Evolutionary conservation across 2,797 vertebrate species (phyloP).

Genomic region (Synaphobranchus kaupii): DNA sequence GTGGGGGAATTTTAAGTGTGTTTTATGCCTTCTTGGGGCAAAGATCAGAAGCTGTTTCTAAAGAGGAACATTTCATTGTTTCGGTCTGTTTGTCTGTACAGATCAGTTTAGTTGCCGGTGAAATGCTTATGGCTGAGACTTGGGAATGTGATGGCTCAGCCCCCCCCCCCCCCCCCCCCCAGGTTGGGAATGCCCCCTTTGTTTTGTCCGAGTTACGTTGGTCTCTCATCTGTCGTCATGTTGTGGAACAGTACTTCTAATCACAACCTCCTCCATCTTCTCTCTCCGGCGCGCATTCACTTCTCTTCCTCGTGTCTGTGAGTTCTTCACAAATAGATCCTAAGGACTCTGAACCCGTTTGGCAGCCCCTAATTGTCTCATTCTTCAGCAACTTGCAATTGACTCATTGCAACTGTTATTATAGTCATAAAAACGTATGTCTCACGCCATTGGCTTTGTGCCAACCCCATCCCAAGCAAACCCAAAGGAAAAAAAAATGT

Average conservation of each 20-base stretch:
- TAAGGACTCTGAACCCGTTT: not conserved
- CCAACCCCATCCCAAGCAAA: not conserved
- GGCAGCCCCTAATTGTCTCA: not conserved
- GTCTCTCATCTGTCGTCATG: not conserved
- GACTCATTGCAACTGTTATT: not conserved
- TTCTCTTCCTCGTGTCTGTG: not conserved
- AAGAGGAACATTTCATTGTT: not conserved
- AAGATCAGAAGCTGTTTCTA: constrained; percentile 66
- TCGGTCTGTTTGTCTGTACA: not conserved
- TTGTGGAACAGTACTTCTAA: not conserved
- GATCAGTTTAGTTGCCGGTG: not conserved
- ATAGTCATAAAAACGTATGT: not conserved
- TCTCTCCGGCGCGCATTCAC: not conserved
- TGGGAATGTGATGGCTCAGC: not conserved
- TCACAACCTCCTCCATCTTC: not conserved
- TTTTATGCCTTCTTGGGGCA: constrained; percentile 75
- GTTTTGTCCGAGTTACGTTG: not conserved
- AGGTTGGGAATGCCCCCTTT: not conserved
- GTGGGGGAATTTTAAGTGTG: constrained; percentile 54
- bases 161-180: not conserved
- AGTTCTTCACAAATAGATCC: not conserved
- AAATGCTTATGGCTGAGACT: not conserved
- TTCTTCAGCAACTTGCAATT: not conserved
- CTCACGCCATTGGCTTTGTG: not conserved
- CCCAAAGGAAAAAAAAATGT: not conserved